These are phyloP conservation scores for Onthophagus sagittarius DNA, from an alignment of 2,888 invertebrate species.

Conservation along the genomic window DNA sequence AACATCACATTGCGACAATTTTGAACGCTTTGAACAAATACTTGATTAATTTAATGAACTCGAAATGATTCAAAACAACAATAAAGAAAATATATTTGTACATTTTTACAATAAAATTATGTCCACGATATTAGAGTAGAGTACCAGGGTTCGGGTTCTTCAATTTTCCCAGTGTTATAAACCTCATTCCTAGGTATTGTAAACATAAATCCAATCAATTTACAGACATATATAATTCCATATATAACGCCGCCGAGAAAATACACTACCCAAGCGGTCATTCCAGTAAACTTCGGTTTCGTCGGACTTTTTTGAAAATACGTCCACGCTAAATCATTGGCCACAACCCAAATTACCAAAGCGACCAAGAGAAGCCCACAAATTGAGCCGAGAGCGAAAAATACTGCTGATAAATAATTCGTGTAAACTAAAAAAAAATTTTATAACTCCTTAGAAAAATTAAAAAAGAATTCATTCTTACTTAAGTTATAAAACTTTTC, in stretches of 20 bases:
- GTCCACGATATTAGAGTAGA: neutral
- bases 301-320: slow-evolving; percentile 9
- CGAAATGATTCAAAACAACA: neutral
- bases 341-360: slow-evolving; percentile 19
- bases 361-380: slow-evolving; percentile 19
- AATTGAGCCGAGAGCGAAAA: slow-evolving; percentile 19
- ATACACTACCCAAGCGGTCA: slow-evolving; percentile 12
- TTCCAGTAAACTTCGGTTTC: slow-evolving; percentile 16
- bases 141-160: neutral
- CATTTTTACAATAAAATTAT: neutral
- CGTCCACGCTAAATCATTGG: slow-evolving; percentile 19
- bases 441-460: neutral
- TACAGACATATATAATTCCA: neutral
- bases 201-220: neutral
- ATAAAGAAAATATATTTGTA: neutral
- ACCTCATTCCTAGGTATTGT: neutral
- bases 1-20: too few relatives aligned
- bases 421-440: slow-evolving; percentile 15
- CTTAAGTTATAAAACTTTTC: slow-evolving; percentile 12
- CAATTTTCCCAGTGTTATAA: neutral
- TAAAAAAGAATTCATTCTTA: neutral
- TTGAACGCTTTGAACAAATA: too few relatives aligned
- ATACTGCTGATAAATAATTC: slow-evolving; percentile 20
- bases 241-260: slow-evolving; percentile 19
- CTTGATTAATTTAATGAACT: too few relatives aligned